A percentile compares a stretch with the other conserved stretches of the same genome.
Conservation (phyloP, 1,140 invertebrate genomes). For the Macrostomum lignano region DNA sequence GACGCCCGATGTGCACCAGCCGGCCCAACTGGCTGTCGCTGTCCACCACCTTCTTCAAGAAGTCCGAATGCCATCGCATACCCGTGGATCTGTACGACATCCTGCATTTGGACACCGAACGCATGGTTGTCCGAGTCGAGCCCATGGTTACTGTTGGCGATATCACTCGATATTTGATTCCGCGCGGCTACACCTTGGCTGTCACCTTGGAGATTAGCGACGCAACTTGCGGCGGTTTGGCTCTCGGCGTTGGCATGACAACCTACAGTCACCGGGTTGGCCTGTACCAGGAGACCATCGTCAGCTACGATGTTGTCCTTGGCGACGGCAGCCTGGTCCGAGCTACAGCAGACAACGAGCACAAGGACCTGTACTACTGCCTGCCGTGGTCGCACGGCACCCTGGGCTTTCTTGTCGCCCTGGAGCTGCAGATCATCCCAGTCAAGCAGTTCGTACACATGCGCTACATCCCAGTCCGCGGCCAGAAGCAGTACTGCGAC, state of each 20-base stretch:
- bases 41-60: slow-evolving; percentile 39
- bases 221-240: slow-evolving; percentile 44
- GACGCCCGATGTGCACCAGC: slow-evolving; percentile 40
- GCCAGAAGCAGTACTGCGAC: slow-evolving; percentile 31
- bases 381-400: slow-evolving; percentile 59
- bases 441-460: slow-evolving; percentile 33
- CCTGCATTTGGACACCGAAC: slow-evolving; percentile 35
- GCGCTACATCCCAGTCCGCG: slow-evolving; percentile 31
- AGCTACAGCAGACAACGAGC: slow-evolving; percentile 32
- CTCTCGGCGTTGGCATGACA: slow-evolving; percentile 57
- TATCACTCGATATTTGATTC: slow-evolving; percentile 29
- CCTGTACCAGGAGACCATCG: slow-evolving; percentile 44
- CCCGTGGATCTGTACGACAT: slow-evolving; percentile 45
- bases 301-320: slow-evolving; percentile 37
- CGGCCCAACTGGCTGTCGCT: slow-evolving; percentile 51
- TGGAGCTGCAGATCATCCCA: slow-evolving; percentile 44
- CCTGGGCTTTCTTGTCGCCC: slow-evolving; percentile 48
- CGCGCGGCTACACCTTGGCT: slow-evolving; percentile 34
- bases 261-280: slow-evolving; percentile 45
- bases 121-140: slow-evolving; percentile 41
- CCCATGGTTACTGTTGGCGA: slow-evolving; percentile 53
- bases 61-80: slow-evolving; percentile 40
- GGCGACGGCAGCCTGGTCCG: slow-evolving; percentile 29
- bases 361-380: slow-evolving; percentile 43
- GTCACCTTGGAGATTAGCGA: slow-evolving; percentile 52